Conservation (phyloP, 2,113 vertebrate genomes). For the Psittacara wagleri region DNA sequence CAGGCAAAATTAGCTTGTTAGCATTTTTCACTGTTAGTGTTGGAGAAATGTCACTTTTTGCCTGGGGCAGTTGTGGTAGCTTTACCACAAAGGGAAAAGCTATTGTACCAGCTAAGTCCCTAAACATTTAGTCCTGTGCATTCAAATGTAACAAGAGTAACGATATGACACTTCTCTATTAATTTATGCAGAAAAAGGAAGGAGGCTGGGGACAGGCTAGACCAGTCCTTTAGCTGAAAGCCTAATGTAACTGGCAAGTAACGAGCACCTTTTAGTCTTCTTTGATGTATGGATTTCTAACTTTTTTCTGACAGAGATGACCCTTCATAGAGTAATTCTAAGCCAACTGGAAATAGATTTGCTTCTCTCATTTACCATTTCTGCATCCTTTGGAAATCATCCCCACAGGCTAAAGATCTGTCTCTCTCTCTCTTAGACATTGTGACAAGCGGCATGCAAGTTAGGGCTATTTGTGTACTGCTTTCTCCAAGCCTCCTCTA, state of each 20-base stretch:
- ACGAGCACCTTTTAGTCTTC: rapidly evolving
- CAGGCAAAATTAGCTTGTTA: constrained; percentile 58
- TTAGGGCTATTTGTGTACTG: neutral
- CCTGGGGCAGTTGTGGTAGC: constrained; percentile 34
- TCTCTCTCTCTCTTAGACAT: neutral
- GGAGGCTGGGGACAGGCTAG: neutral
- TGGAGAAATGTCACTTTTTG: constrained; percentile 60
- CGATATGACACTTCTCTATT: constrained; percentile 23
- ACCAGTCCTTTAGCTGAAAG: constrained; percentile 2
- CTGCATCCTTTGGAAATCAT: neutral
- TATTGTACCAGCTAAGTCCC: neutral
- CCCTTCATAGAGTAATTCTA: neutral
- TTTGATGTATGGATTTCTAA: neutral
- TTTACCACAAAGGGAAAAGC: constrained; percentile 17
- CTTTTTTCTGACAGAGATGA: neutral
- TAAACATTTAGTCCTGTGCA: constrained; percentile 1
- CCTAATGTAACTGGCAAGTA: neutral
- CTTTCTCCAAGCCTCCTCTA: neutral
- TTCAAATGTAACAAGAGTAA: constrained; percentile 19
- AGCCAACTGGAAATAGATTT: neutral
- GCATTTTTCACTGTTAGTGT: constrained; percentile 42
- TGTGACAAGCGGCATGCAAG: neutral
- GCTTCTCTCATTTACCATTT: neutral
- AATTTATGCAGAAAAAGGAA: constrained; percentile 44
- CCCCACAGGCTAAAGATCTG: neutral